Conservation (phyloP, 2,888 invertebrate genomes). For the Protonemura montana region DNA sequence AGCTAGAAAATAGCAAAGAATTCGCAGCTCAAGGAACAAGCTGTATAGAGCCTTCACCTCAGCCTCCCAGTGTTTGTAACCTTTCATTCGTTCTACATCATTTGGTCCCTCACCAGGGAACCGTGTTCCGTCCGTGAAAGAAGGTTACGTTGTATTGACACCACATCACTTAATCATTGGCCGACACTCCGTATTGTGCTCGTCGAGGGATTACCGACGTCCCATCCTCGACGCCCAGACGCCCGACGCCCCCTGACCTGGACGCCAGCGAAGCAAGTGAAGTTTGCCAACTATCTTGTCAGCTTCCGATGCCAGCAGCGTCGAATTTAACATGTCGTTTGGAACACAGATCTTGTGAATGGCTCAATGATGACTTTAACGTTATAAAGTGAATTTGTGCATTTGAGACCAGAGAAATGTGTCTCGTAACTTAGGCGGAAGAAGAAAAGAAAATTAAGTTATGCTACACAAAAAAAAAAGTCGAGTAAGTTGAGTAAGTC, state of each 20-base stretch:
- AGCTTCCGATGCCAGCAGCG: neutral
- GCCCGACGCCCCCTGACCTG: neutral
- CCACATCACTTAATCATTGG: conserved; percentile 30
- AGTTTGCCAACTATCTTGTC: conserved; percentile 3
- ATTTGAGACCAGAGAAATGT: neutral
- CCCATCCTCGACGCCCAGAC: neutral
- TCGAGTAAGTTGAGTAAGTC: too few relatives aligned
- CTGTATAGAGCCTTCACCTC: neutral
- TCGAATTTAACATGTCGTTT: neutral
- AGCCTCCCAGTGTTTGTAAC: neutral
- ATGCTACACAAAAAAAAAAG: too few relatives aligned
- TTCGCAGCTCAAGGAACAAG: neutral
- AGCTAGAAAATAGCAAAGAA: neutral
- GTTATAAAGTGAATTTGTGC: neutral
- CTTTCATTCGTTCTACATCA: conserved; percentile 7
- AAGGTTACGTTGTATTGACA: conserved; percentile 29
- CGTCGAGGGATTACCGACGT: conserved; percentile 21
- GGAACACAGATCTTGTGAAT: neutral
- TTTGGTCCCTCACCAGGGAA: neutral
- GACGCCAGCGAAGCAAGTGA: neutral
- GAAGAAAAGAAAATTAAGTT: neutral
- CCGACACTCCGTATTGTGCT: conserved; percentile 1
- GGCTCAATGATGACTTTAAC: neutral
- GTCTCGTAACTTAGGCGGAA: too few relatives aligned
- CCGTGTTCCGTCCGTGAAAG: neutral